Percentiles rank a stretch among this genome's conserved stretches.
phyloP scores from a whole-genome alignment of 2,113 vertebrate genomes.

The Meleagris gallopavo region DNA sequence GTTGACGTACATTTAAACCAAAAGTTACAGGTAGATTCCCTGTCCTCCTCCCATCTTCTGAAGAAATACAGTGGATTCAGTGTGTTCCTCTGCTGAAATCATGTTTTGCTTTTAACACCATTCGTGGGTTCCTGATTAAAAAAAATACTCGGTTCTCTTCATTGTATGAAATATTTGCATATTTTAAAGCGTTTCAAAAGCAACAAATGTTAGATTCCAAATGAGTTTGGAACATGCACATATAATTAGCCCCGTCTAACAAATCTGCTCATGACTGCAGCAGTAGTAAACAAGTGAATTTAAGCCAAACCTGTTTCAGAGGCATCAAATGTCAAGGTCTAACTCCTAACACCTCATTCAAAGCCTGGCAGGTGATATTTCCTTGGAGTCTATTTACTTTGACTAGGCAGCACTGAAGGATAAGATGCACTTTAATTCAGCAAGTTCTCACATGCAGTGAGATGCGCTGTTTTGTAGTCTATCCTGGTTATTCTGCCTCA shows the following conservation, averaged over 20 bases:
- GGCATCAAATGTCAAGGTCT: conserved; percentile 54
- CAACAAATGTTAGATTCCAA: conserved; percentile 67
- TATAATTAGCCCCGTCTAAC: conserved; percentile 65
- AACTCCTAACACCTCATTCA: background rate
- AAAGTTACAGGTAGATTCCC: background rate
- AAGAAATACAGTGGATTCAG: background rate
- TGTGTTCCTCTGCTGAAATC: background rate
- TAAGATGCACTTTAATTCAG: background rate
- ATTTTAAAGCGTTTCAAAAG: conserved; percentile 59
- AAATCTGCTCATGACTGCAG: conserved; percentile 57
- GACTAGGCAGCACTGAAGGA: background rate
- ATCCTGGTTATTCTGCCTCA: accelerated
- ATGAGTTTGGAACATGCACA: conserved; percentile 62
- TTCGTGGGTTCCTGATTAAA: background rate
- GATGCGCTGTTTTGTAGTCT: accelerated
- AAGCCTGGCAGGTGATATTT: conserved; percentile 20
- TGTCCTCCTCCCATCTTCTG: background rate
- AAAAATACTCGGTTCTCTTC: conserved; percentile 5
- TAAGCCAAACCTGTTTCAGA: conserved; percentile 53
- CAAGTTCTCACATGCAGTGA: accelerated
- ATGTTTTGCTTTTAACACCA: background rate
- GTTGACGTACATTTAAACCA: accelerated
- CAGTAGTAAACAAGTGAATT: conserved; percentile 60
- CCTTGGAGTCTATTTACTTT: background rate
- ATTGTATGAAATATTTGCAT: conserved; percentile 57